Percentiles rank a stretch among this genome's conserved stretches.
Evolutionary conservation across 2,113 vertebrate genomes (phyloP).

Genomic region (Lates calcarifer): DNA sequence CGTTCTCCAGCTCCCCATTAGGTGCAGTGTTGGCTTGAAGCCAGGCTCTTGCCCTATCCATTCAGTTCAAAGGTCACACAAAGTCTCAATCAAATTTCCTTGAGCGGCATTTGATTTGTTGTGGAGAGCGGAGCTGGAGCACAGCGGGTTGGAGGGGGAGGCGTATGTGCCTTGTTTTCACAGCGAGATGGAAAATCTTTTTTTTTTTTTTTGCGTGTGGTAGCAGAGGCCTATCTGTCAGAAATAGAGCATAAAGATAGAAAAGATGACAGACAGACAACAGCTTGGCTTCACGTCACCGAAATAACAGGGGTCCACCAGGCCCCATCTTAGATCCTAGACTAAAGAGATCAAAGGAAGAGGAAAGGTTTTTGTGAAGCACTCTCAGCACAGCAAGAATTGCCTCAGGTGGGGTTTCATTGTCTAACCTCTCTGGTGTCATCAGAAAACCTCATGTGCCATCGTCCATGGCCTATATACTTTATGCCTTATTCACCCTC

Average conservation of each 20-base stretch:
- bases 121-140: conserved; percentile 25
- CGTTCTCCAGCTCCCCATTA: conserved; percentile 54
- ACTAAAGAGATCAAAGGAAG: conserved; percentile 56
- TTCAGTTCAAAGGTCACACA: conserved; percentile 74
- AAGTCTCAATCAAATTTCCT: conserved; percentile 72
- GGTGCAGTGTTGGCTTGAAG: conserved; percentile 52
- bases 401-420: conserved; percentile 52
- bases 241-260: conserved; percentile 43
- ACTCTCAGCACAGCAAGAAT: conserved; percentile 37
- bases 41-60: conserved; percentile 49
- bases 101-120: conserved; percentile 70
- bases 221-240: conserved; percentile 36
- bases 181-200: neutral
- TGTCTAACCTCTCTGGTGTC: conserved; percentile 43
- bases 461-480: conserved; percentile 60
- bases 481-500: conserved; percentile 68
- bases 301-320: conserved; percentile 42
- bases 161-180: conserved; percentile 36
- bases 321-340: conserved; percentile 39
- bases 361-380: conserved; percentile 53
- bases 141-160: neutral
- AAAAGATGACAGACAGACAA: conserved; percentile 46
- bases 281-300: conserved; percentile 31
- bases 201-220: too few species aligned
- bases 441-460: conserved; percentile 60